These are phyloP conservation scores for Micrasema minimum DNA, from an alignment of 1,140 invertebrate genomes.

Conservation along the genomic window DNA sequence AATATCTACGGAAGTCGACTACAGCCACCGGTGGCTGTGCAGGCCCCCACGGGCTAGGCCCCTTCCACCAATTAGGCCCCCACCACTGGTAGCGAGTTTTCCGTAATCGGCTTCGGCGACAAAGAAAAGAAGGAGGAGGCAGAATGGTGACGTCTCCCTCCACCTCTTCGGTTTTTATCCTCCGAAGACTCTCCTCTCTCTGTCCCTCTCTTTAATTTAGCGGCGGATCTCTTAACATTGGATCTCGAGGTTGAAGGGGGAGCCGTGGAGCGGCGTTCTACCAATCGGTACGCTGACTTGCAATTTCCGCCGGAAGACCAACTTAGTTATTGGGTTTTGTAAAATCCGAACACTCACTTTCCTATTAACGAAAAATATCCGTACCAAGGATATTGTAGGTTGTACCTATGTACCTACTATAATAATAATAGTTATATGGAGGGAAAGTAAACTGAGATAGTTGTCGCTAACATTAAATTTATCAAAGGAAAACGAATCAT, in stretches of 20 bases:
- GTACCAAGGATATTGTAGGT: too few relatives aligned
- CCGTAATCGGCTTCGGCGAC: background rate
- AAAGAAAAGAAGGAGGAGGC: background rate
- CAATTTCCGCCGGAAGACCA: slow-evolving; percentile 37
- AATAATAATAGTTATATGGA: too few relatives aligned
- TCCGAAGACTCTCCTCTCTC: too few relatives aligned
- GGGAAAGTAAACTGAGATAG: too few relatives aligned
- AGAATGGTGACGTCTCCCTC: slow-evolving; percentile 2
- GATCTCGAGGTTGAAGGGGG: background rate
- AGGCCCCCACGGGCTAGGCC: background rate
- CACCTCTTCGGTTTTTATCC: too few relatives aligned
- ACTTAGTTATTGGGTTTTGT: slow-evolving; percentile 38
- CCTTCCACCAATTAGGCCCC: slow-evolving; percentile 4
- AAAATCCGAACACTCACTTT: slow-evolving; percentile 19
- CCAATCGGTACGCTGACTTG: slow-evolving; percentile 37
- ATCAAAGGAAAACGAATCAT: too few relatives aligned
- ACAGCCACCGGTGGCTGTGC: background rate
- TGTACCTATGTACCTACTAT: too few relatives aligned
- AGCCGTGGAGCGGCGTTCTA: background rate
- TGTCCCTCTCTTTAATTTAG: too few relatives aligned
- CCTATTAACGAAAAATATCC: slow-evolving; percentile 21
- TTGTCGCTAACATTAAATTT: too few relatives aligned
- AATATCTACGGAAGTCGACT: background rate
- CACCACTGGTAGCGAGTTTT: background rate
- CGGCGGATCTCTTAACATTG: too few relatives aligned